Evolutionary conservation across 1,140 invertebrate species (phyloP).

Genomic region (Pollicipes pollicipes): DNA sequence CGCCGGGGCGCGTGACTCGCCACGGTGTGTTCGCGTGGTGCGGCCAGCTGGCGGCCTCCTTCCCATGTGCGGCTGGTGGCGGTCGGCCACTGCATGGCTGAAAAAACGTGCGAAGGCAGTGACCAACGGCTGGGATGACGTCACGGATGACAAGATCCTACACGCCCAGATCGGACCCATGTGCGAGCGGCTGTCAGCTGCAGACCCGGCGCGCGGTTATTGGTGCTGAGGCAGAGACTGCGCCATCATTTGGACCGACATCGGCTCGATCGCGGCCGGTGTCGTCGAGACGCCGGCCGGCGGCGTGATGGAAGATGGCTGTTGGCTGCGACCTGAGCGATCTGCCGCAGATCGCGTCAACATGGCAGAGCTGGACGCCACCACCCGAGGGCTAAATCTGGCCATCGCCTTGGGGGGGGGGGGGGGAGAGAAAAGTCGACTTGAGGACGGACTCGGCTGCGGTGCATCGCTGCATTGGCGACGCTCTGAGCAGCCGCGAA

Average conservation of each 20-base stretch:
- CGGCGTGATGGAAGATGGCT: too few species aligned
- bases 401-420: too few species aligned
- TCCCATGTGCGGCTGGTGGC: conserved; percentile 7
- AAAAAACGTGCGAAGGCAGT: conserved; percentile 10
- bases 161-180: background rate
- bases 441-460: too few species aligned
- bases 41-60: conserved; percentile 10
- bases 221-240: background rate
- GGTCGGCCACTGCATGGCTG: conserved; percentile 6
- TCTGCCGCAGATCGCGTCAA: too few species aligned
- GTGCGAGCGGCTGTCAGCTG: background rate
- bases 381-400: too few species aligned
- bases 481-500: too few species aligned
- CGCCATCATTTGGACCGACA: background rate
- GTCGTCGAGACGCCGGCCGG: too few species aligned
- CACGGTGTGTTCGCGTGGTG: background rate
- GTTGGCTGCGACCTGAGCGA: too few species aligned
- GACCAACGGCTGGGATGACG: background rate
- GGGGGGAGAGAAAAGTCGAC: too few species aligned
- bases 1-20: background rate
- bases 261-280: background rate
- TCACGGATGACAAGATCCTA: background rate
- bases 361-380: too few species aligned
- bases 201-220: background rate
- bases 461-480: too few species aligned